These are phyloP conservation scores for Sula dactylatra DNA, from an alignment of 2,113 vertebrate genomes.

Conservation along the genomic window DNA sequence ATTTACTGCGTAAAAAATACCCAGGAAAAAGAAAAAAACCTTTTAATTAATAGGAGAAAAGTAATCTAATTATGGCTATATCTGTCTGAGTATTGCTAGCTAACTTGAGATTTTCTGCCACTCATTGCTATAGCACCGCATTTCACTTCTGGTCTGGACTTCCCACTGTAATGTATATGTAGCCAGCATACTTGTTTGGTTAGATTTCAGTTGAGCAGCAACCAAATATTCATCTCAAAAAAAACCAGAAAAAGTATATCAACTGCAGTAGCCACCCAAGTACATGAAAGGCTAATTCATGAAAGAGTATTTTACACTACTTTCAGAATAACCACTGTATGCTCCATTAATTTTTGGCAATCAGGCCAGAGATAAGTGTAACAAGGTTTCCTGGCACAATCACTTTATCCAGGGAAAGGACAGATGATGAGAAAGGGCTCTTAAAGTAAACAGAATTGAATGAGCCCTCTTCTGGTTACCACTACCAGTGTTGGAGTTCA, in stretches of 20 bases:
- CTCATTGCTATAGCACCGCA: background rate
- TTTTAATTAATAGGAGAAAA: slow-evolving; percentile 34
- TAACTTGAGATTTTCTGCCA: background rate
- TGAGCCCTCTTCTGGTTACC: background rate
- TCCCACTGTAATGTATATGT: background rate
- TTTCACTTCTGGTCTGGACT: background rate
- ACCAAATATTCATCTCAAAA: background rate
- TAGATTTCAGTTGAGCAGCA: background rate
- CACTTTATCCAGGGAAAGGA: background rate
- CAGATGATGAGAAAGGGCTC: background rate
- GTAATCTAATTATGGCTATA: background rate
- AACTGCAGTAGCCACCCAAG: background rate
- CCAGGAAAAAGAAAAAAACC: background rate
- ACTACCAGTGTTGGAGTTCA: background rate
- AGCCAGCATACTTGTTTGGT: background rate
- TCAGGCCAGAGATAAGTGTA: background rate
- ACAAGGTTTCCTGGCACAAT: background rate
- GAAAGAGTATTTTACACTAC: background rate
- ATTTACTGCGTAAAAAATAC: slow-evolving; percentile 8
- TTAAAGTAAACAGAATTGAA: background rate
- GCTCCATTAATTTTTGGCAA: background rate
- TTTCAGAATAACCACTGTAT: slow-evolving; percentile 29
- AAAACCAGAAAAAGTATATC: background rate
- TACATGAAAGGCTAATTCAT: background rate
- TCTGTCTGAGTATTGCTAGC: background rate